Conservation (phyloP, 2,797 vertebrate species). For the Pseudochirops cupreus region DNA sequence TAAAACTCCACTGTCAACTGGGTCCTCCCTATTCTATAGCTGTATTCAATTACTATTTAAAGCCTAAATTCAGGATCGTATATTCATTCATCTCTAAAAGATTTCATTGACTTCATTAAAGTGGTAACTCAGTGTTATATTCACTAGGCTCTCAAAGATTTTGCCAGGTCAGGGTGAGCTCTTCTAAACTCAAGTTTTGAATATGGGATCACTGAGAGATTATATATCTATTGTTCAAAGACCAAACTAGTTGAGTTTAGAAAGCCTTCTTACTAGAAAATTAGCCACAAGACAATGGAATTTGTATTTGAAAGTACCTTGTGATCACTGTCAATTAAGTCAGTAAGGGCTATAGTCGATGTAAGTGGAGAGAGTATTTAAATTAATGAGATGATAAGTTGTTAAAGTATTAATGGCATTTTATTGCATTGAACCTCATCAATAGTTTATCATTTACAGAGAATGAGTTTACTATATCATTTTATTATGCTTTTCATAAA, state of each 20-base stretch:
- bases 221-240: not conserved
- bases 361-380: not conserved
- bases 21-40: not conserved
- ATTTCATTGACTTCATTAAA: not conserved
- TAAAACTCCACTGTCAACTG: not conserved
- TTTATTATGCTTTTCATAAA: not conserved
- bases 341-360: not conserved
- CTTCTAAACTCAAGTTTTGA: not conserved
- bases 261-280: not conserved
- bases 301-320: not conserved
- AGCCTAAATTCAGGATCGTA: not conserved
- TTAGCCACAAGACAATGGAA: not conserved
- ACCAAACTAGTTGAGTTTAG: not conserved
- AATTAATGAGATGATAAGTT: not conserved
- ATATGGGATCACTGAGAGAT: not conserved
- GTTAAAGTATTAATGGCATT: not conserved
- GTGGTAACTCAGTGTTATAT: not conserved
- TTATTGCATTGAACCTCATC: not conserved
- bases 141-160: not conserved
- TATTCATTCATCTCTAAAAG: not conserved
- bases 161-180: not conserved
- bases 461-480: not conserved
- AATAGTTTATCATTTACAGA: not conserved
- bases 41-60: not conserved
- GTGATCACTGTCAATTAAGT: not conserved